These are phyloP conservation scores for Mythimna impura DNA, from an alignment of 2,888 invertebrate genomes.

Conservation along the genomic window DNA sequence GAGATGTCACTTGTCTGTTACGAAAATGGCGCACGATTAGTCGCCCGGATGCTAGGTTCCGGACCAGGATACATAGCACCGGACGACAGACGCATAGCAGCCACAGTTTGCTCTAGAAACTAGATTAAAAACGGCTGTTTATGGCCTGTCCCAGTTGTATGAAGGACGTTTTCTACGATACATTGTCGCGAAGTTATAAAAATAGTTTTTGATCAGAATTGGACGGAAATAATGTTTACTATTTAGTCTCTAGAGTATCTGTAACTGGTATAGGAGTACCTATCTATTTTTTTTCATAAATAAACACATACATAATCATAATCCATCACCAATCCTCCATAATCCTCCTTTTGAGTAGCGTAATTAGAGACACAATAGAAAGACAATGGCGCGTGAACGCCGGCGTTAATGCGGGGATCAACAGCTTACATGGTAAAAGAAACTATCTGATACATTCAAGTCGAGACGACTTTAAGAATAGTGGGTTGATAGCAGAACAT, in stretches of 20 bases:
- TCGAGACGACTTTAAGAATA: neutral
- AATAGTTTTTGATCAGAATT: constrained; percentile 36
- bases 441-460: neutral
- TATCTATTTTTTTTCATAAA: too few relatives aligned
- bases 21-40: constrained; percentile 31
- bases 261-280: too few relatives aligned
- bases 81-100: constrained; percentile 56
- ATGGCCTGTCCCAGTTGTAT: constrained; percentile 36
- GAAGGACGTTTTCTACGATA: constrained; percentile 55
- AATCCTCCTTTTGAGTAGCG: too few relatives aligned
- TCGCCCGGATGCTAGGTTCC: constrained; percentile 45
- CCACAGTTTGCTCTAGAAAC: constrained; percentile 63
- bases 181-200: constrained; percentile 51
- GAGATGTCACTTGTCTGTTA: constrained; percentile 26
- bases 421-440: neutral
- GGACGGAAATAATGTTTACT: constrained; percentile 22
- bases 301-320: neutral
- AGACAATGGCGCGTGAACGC: too few relatives aligned
- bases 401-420: too few relatives aligned
- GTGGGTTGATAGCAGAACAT: neutral
- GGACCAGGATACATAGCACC: constrained; percentile 55
- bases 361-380: too few relatives aligned
- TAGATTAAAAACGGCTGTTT: constrained; percentile 55
- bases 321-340: too few relatives aligned
- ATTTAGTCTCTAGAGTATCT: constrained; percentile 1